Conservation (phyloP, 2,888 invertebrate genomes). For the Adineta ricciae region DNA sequence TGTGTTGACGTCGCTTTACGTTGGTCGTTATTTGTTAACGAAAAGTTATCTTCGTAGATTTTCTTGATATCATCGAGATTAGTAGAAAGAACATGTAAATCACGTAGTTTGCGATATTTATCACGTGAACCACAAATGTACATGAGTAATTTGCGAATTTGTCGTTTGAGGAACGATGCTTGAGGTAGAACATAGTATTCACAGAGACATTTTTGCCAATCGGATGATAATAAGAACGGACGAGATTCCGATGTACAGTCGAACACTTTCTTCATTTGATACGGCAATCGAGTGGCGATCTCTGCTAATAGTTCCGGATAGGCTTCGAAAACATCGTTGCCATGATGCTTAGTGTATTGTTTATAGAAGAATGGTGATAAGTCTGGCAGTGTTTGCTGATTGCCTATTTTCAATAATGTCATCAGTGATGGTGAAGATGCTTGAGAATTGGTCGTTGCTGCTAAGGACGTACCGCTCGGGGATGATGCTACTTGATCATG, state of each 20-base stretch:
- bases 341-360: constrained; percentile 81
- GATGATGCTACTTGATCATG: neutral
- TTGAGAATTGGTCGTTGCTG: neutral
- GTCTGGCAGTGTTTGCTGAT: constrained; percentile 65
- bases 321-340: constrained; percentile 80
- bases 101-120: constrained; percentile 80
- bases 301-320: constrained; percentile 88
- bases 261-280: constrained; percentile 58
- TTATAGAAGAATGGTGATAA: constrained; percentile 79
- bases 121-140: constrained; percentile 89
- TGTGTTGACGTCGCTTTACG: neutral
- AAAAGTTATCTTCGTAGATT: constrained; percentile 38
- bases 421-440: neutral
- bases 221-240: neutral
- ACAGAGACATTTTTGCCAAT: constrained; percentile 27
- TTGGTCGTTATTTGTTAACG: neutral
- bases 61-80: constrained; percentile 58
- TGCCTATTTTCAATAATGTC: neutral
- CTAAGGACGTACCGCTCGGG: neutral
- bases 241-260: constrained; percentile 34
- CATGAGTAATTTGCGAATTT: constrained; percentile 58
- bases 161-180: constrained; percentile 24
- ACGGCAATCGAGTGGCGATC: constrained; percentile 80
- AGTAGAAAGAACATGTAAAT: constrained; percentile 79
- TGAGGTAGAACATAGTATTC: constrained; percentile 27